A percentile compares a stretch with the other conserved stretches of the same genome.
Conservation (phyloP, 1,140 invertebrate genomes). For the Brachionus rotundiformis region DNA sequence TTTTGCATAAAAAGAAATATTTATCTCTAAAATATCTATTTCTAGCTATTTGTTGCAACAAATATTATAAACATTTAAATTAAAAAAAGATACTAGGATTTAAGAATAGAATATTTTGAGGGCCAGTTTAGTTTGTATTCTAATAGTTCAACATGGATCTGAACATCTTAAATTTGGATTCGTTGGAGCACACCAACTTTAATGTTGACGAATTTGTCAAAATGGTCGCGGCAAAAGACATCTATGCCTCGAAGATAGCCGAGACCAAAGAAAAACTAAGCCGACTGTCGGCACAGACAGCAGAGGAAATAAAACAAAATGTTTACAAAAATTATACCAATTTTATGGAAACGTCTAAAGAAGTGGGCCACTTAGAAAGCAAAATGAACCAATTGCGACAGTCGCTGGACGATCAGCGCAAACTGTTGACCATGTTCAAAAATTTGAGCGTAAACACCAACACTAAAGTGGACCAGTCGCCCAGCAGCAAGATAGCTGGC, state of each 20-base stretch:
- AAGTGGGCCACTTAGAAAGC: constrained; percentile 41
- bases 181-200: constrained; percentile 34
- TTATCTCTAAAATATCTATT: background rate
- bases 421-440: constrained; percentile 44
- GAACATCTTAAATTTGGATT: background rate
- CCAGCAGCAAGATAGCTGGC: background rate
- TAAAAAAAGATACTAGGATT: background rate
- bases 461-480: background rate
- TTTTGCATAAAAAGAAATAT: constrained; percentile 19
- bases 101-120: background rate
- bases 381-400: constrained; percentile 48
- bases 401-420: constrained; percentile 45
- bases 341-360: constrained; percentile 51
- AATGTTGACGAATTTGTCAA: constrained; percentile 34
- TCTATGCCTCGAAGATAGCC: constrained; percentile 27
- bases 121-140: background rate
- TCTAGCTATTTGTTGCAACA: background rate
- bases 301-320: constrained; percentile 51
- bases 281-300: constrained; percentile 9
- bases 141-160: constrained; percentile 18
- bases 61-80: background rate
- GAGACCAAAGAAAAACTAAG: constrained; percentile 43
- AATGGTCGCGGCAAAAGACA: background rate
- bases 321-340: constrained; percentile 50
- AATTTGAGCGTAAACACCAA: background rate